These are phyloP conservation scores for Nothoprocta pentlandii DNA, from an alignment of 2,113 vertebrate genomes.

Conservation along the genomic window DNA sequence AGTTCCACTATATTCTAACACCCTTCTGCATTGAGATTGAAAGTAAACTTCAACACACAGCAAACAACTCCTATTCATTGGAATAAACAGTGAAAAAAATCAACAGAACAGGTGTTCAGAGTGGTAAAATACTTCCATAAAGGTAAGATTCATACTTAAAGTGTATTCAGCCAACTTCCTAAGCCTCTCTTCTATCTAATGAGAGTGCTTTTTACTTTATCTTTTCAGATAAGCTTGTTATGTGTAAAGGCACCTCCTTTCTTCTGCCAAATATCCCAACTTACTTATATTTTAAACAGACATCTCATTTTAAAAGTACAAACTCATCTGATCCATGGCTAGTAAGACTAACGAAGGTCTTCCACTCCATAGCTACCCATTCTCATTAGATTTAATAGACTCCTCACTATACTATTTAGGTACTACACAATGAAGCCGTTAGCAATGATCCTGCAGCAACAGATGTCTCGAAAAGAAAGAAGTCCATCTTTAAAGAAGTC, in stretches of 20 bases:
- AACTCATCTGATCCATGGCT: not conserved
- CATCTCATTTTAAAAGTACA: constrained; percentile 3
- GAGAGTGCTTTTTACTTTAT: too few relatives aligned
- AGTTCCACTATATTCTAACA: not conserved
- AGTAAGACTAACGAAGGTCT: not conserved
- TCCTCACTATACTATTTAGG: not conserved
- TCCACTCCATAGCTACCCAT: not conserved
- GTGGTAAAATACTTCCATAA: not conserved
- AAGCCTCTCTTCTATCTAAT: not conserved
- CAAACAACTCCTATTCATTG: not conserved
- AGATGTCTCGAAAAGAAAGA: not conserved
- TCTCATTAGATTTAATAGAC: not conserved
- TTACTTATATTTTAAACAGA: not conserved
- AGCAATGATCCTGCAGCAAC: not conserved
- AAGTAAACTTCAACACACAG: not conserved
- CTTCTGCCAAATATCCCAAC: not conserved
- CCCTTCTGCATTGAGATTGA: not conserved
- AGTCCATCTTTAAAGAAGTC: not conserved
- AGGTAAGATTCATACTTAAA: not conserved
- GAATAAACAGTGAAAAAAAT: not conserved
- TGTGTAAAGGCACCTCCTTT: not conserved
- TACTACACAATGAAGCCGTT: not conserved
- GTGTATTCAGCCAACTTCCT: not conserved
- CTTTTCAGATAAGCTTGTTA: not conserved
- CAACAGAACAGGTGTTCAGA: not conserved